Conservation (phyloP, 2,888 invertebrate genomes). For the Agonopterix arenella region DNA sequence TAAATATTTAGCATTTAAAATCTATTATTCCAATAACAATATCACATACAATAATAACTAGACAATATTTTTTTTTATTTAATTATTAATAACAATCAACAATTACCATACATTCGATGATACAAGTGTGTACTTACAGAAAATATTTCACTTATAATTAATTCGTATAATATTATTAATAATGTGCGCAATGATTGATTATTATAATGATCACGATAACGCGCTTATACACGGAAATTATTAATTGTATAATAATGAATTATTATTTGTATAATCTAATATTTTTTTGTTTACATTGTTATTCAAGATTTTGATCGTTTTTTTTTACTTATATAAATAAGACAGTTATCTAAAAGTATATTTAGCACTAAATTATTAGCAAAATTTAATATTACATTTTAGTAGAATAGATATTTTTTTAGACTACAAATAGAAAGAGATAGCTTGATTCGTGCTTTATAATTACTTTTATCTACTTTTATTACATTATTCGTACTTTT, state of each 20-base stretch:
- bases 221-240: conserved; percentile 19
- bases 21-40: conserved; percentile 72
- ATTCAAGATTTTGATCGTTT: conserved; percentile 10
- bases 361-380: conserved; percentile 5
- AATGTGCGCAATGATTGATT: conserved; percentile 59
- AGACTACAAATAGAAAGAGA: conserved; percentile 18
- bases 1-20: conserved; percentile 56
- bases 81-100: conserved; percentile 64
- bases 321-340: neutral
- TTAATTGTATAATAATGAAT: conserved; percentile 19
- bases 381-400: conserved; percentile 3
- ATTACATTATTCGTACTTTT: conserved; percentile 17
- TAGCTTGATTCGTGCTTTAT: conserved; percentile 34
- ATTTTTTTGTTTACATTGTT: conserved; percentile 5
- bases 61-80: conserved; percentile 47
- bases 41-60: conserved; percentile 71
- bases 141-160: conserved; percentile 45
- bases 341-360: neutral
- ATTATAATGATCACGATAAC: conserved; percentile 43
- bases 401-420: conserved; percentile 14
- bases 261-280: conserved; percentile 7
- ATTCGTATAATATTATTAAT: conserved; percentile 57
- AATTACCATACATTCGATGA: conserved; percentile 66
- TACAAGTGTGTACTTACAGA: conserved; percentile 52
- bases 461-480: conserved; percentile 8